A percentile compares a stretch with the other conserved stretches of the same genome.
Conservation (phyloP, 2,113 vertebrate species). For the Gymnobelideus leadbeateri region DNA sequence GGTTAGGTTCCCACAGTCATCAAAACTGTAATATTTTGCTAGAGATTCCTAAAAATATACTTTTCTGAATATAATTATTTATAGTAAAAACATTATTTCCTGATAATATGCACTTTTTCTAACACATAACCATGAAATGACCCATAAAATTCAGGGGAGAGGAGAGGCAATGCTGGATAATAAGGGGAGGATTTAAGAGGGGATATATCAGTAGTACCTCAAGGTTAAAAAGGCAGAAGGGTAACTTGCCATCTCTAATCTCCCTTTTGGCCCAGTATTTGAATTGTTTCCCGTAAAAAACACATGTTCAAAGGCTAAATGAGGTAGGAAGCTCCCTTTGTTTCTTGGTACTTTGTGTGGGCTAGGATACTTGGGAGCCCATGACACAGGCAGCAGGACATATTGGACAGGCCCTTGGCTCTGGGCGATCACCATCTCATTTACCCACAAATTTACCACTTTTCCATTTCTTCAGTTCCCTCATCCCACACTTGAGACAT, state of each 20-base stretch:
- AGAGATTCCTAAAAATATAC: not conserved
- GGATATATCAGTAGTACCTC: too few relatives aligned
- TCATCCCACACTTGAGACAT: not conserved
- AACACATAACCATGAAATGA: not conserved
- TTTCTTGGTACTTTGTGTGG: too few relatives aligned
- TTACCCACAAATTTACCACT: not conserved
- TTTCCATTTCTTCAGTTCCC: not conserved
- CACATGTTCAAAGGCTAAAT: not conserved
- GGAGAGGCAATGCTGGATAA: not conserved
- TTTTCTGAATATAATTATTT: not conserved
- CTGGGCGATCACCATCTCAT: not conserved
- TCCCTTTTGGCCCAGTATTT: not conserved
- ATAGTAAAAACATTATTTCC: not conserved
- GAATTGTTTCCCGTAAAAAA: not conserved
- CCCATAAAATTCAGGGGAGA: not conserved
- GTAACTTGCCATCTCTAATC: not conserved
- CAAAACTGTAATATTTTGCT: not conserved
- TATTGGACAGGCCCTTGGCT: too few relatives aligned
- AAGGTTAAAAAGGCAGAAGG: not conserved
- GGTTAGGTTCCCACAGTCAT: not conserved
- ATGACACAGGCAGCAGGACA: too few relatives aligned
- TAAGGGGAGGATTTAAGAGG: too few relatives aligned
- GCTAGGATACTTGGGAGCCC: too few relatives aligned
- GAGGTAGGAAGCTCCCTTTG: too few relatives aligned
- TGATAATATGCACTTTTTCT: not conserved